Base-by-base conservation (phyloP, 2,888 invertebrate genomes). In the Spicauda simplicius region DNA sequence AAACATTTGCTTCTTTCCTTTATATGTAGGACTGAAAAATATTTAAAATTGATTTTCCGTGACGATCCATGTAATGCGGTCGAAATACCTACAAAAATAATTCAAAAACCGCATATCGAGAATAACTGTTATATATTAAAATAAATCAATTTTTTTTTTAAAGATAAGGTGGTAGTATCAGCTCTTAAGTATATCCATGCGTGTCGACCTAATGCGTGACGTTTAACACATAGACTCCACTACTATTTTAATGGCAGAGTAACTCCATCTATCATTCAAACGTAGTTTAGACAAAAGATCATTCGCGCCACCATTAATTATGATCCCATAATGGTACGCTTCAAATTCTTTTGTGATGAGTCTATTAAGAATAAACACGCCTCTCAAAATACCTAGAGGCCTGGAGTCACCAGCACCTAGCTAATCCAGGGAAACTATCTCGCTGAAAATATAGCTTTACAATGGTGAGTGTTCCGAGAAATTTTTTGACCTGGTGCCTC, bases 211-310 rank as follows among this genome's bases (percentile, higher is more conserved):
- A 78, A 78, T 74, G 79, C 81, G 80, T 80, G 83, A 82, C 82
- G 81, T 82, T 84, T 80, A 86, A 83, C 85, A 81, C 84, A 77
- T 78, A 78, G 75, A 76, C 79, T 77, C 64, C 57, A 45, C 74
- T 77, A 79, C 80, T 79, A 79, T 77, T 78, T 78, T 83, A 83
- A 85, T 82, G 80, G 81, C 74, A 70, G 30, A 71, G 70, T 67
- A 73, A 53, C 57, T 63, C 73, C 76, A 77, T 67, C 71, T 71
- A 71, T 73, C 73, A 75, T 73, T 60, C 59, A 72, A 71, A 73
- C 56, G 56, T 41, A 52, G 55, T 66, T 68, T 62, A 67, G 71
- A 72, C 67, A 69, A 69, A 71, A 71, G 57, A 67, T 67, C 60
- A 71, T 69, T 59, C 54, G 16, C 30, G 30, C n/a, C 0, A 58